phyloP scores from a whole-genome alignment of 2,797 vertebrate genomes.

The Lerista edwardsae region DNA sequence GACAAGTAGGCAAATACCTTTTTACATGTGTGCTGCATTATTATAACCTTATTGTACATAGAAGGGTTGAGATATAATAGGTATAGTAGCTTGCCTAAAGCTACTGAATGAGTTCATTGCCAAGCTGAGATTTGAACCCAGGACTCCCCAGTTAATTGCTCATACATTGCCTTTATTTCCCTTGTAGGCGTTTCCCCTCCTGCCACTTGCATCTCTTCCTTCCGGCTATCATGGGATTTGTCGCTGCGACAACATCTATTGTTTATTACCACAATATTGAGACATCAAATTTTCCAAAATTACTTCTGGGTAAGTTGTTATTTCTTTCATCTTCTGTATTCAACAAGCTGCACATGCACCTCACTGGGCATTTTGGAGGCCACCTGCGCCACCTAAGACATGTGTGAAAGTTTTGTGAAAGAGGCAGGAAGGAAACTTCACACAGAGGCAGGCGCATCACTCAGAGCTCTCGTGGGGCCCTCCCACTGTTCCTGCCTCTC shows the following conservation, averaged over 20 bases:
- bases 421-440: no score
- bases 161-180: neutral
- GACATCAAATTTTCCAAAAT: conserved; percentile 97
- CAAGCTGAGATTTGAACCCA: neutral
- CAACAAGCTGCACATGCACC: neutral
- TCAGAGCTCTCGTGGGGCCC: no score
- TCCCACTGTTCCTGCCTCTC: no score
- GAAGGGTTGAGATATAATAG: neutral
- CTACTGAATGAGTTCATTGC: no score
- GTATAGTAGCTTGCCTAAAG: neutral
- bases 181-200: conserved; percentile 79
- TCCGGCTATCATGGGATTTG: conserved; percentile 95
- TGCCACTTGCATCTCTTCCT: conserved; percentile 93
- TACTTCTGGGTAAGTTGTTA: conserved; percentile 87
- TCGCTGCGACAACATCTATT: conserved; percentile 94
- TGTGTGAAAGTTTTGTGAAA: neutral
- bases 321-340: neutral
- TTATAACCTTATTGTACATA: neutral
- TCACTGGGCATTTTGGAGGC: neutral
- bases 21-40: neutral
- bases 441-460: no score
- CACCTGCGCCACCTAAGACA: neutral
- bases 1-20: neutral
- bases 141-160: neutral
- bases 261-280: conserved; percentile 99